Base-by-base conservation (phyloP, 2,113 vertebrate genomes). In the Peromyscus leucopus region DNA sequence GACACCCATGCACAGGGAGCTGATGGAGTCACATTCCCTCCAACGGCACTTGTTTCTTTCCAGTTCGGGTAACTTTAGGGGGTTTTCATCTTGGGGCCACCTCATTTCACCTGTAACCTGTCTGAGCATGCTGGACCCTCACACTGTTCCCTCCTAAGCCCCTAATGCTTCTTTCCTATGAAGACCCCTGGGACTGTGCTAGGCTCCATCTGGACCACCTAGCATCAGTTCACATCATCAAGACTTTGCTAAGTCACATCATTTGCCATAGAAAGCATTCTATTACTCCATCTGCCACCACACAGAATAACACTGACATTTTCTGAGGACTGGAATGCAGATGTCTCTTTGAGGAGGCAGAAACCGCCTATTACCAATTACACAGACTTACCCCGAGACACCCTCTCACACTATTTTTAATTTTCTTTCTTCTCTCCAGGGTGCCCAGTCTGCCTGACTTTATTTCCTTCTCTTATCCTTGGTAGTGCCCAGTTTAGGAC, bases 401-500 rank as follows among this genome's bases (percentile, higher is more conserved):
- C 0, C 7, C 12, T 9, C 36, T 91, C 24, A 61, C 1, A 31
- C 39, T 82, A 15, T 89, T 83, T 72, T 61, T 13, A 42, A 1
- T 69, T 55, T 57, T 72, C 31, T 89, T 46, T 89, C 46, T 26
- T 93, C 63, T 89, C 15, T 36, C 39, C 21, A 33, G 42, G 33
- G 48, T 67, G 65, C 22, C 7, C 2, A 19, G 42, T 42, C 19
- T n/a, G 21, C 15, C 10, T 7, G 24, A 90, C 46, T 65, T 87
- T 72, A 9, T 84, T 57, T 61, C 57, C 92, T 88, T 79, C 51
- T 76, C 67, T 46, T 95, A 26, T 96, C 57, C 16, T 84, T 94
- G 21, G 59, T 2, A 48, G 42, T 72, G 19, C 15, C 24, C 36
- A 71, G 28, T 75, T 46, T 85, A 82, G 93, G 6, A 84, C 24